A percentile compares a stretch with the other conserved stretches of the same genome.
phyloP scores from a whole-genome alignment of 2,113 vertebrate genomes.

The Equus przewalskii region DNA sequence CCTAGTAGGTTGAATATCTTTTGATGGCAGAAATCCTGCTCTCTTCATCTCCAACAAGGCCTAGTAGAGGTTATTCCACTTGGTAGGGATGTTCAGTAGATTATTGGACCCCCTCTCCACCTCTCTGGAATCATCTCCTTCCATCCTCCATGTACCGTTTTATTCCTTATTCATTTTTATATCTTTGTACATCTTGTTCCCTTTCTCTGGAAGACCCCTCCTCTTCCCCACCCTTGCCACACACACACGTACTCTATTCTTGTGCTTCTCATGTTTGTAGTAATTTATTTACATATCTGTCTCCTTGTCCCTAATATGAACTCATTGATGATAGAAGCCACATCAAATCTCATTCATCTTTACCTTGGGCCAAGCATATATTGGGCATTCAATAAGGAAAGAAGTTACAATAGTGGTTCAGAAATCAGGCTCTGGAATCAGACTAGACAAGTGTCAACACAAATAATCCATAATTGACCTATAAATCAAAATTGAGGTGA shows the following conservation, averaged over 20 bases:
- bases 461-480: no score
- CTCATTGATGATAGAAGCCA: not conserved
- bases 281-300: not conserved
- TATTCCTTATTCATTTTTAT: not conserved
- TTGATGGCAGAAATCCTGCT: not conserved
- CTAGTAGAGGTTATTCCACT: not conserved
- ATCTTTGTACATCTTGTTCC: not conserved
- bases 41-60: not conserved
- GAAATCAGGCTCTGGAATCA: not conserved
- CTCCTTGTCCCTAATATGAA: not conserved
- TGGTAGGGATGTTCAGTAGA: not conserved
- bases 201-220: not conserved
- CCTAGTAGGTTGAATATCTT: not conserved
- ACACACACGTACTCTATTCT: not conserved
- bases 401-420: not conserved
- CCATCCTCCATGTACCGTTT: not conserved
- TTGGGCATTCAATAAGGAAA: not conserved
- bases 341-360: not conserved
- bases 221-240: rapidly evolving
- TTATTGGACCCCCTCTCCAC: no score
- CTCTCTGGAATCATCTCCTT: not conserved
- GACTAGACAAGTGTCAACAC: not conserved
- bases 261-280: not conserved
- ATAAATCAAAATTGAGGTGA: no score
- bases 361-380: not conserved